Evolutionary conservation across 2,888 invertebrate species (phyloP).

Genomic region (Patella ulyssiponensis): DNA sequence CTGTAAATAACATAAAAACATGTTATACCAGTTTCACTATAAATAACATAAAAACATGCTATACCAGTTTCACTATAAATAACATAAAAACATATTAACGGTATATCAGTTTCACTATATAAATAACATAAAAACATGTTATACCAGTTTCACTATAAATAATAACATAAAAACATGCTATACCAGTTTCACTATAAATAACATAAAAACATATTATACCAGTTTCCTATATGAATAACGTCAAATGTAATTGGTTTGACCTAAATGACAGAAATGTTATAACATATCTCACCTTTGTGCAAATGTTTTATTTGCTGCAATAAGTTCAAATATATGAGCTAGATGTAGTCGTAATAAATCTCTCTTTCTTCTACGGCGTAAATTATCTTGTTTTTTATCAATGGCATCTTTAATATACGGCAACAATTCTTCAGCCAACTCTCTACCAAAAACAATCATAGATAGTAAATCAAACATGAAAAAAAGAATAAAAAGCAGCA

Average conservation of each 20-base stretch:
- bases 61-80: background rate
- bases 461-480: background rate
- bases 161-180: too few relatives aligned
- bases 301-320: slow-evolving; percentile 80
- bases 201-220: too few relatives aligned
- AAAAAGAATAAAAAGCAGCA: too few relatives aligned
- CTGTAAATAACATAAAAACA: background rate
- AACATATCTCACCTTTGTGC: slow-evolving; percentile 60
- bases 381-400: slow-evolving; percentile 97
- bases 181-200: too few relatives aligned
- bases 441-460: slow-evolving; percentile 76
- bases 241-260: too few relatives aligned
- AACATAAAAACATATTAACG: too few relatives aligned
- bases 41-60: slow-evolving; percentile 13
- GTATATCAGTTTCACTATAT: too few relatives aligned
- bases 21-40: slow-evolving; percentile 27
- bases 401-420: slow-evolving; percentile 94
- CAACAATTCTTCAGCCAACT: slow-evolving; percentile 95
- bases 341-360: slow-evolving; percentile 94
- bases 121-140: background rate
- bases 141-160: background rate
- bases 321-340: slow-evolving; percentile 89
- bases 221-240: too few relatives aligned
- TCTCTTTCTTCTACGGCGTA: slow-evolving; percentile 88
- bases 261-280: background rate